Evolutionary conservation across 2,797 vertebrate genomes (phyloP).

Genomic region (Melanotaenia nigrans): DNA sequence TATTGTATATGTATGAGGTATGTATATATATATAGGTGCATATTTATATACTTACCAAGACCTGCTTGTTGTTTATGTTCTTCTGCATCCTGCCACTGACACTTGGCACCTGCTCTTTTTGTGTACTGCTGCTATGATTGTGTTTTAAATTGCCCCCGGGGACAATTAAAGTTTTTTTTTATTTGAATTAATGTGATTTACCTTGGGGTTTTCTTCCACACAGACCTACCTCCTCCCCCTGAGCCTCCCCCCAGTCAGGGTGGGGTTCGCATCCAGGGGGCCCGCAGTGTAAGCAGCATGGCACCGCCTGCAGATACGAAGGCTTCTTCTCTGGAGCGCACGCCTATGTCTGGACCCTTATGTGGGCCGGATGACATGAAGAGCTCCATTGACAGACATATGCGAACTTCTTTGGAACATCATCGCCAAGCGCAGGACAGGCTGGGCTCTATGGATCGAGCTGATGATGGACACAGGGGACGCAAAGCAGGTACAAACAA

Average conservation of each 20-base stretch:
- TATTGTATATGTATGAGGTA: too few species aligned
- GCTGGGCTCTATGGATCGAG: constrained; percentile 91
- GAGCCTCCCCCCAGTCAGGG: constrained; percentile 96
- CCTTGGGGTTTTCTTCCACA: constrained; percentile 25
- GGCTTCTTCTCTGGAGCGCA: constrained; percentile 94
- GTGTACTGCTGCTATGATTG: too few species aligned
- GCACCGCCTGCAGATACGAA: constrained; percentile 88
- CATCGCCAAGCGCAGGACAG: constrained; percentile 92
- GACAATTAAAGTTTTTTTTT: too few species aligned
- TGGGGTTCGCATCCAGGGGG: constrained; percentile 87
- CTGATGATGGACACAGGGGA: constrained; percentile 88
- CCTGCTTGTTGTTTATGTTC: too few species aligned
- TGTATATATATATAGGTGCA: too few species aligned
- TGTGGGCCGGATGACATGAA: constrained; percentile 89
- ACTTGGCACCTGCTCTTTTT: too few species aligned
- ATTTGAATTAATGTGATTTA: constrained; percentile 20
- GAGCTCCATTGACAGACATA: constrained; percentile 89
- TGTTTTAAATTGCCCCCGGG: too few species aligned
- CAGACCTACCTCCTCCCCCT: constrained; percentile 98
- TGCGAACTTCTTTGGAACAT: constrained; percentile 92
- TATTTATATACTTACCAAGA: too few species aligned
- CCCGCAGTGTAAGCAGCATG: constrained; percentile 80
- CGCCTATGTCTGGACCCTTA: constrained; percentile 82
- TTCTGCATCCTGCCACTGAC: too few species aligned
- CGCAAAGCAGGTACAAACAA: constrained; percentile 88